Conservation (phyloP, 2,797 vertebrate genomes). For the Silurus lanzhouensis region DNA sequence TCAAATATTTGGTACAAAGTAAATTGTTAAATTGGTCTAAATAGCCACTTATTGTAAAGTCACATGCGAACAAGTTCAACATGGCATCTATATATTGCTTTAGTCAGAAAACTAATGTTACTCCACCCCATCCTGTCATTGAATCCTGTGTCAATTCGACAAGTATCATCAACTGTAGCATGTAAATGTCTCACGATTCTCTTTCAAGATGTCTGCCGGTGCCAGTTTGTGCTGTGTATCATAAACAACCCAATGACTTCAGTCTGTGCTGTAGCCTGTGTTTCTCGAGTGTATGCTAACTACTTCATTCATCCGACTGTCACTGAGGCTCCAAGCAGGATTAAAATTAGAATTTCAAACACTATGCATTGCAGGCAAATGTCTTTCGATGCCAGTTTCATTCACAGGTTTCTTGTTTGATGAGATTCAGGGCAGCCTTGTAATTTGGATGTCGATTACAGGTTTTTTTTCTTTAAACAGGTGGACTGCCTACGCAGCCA, state of each 20-base stretch:
- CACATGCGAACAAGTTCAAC: not conserved
- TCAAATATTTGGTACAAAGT: too few species aligned
- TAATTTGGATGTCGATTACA: not conserved
- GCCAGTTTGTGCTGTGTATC: not conserved
- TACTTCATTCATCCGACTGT: slow-evolving; percentile 16
- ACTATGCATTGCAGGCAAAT: not conserved
- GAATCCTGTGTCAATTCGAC: not conserved
- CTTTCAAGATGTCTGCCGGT: not conserved
- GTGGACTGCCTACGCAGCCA: not conserved
- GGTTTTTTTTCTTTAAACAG: not conserved
- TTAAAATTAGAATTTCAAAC: not conserved
- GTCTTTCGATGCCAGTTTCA: not conserved
- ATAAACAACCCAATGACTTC: not conserved
- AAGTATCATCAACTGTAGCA: too few species aligned
- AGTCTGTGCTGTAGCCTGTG: not conserved
- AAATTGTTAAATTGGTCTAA: too few species aligned
- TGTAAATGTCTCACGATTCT: not conserved
- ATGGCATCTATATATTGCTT: not conserved
- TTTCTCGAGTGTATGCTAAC: slow-evolving; percentile 5
- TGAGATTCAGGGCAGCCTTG: not conserved
- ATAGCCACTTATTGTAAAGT: too few species aligned
- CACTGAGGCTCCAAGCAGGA: slow-evolving; percentile 6
- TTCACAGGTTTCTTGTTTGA: not conserved
- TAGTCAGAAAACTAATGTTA: not conserved
- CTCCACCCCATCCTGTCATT: too few species aligned